Evolutionary conservation across 2,113 vertebrate genomes (phyloP), one percentile per base, ranked within the genome.

Genomic region (Sylvia atricapilla): DNA sequence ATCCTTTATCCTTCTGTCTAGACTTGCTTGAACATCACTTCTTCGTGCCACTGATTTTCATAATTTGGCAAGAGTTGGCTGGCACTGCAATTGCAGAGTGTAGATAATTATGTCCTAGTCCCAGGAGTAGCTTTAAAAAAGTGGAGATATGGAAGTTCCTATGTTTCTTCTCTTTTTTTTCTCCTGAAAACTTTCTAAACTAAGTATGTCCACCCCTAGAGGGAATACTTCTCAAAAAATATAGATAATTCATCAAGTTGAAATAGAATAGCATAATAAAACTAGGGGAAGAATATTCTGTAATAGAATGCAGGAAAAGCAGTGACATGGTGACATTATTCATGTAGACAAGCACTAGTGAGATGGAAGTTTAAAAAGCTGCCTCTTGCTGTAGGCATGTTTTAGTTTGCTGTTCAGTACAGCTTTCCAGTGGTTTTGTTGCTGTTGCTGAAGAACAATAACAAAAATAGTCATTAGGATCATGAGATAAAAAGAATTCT

Each of bases 231-330:
- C 78, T 93, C 76, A 83, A 94, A 93, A 94, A 96, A 90, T 28
- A 87, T n/a, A 84, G 74, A 93, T 90, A 94, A 96, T 95, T 97
- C 84, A 97, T 97, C 92, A 94, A 81, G 20, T 59, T 92, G 95
- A 96, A 95, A 91, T 84, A 94, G 79, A 96, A 88, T 88, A 95
- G 80, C 62, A 90, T 82, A 95, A 92, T 96, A 96, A 95, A 93
- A 94, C 35, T 79, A 35, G 53, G 41, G 50, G 76, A 84, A 92
- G 73, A 78, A 76, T 72, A 49, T 84, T 55, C 66, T 64, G 25
- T 70, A 94, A 82, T 20, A 82, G 69, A 93, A 79, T 84, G 63
- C 49, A 90, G 87, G 52, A 91, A 91, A 92, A 53, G 49, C 80
- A 93, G 82, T 91, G 91, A 93, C 84, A 88, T 19, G 5, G 69